Conservation (phyloP, 2,113 vertebrate species). For the Perognathus longimembris region DNA sequence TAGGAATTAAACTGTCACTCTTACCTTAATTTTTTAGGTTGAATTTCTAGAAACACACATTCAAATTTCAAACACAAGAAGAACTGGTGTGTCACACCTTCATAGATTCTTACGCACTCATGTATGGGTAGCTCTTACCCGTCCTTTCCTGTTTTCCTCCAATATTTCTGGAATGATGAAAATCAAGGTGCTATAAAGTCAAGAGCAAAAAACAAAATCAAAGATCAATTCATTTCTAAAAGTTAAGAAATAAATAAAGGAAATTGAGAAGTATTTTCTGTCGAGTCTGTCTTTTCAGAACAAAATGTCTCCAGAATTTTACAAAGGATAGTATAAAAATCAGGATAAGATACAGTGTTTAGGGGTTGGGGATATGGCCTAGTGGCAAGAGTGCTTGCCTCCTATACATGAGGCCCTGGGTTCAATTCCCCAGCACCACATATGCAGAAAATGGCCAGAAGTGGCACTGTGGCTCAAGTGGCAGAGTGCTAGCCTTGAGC, state of each 20-base stretch:
- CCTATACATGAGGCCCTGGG: too few relatives aligned
- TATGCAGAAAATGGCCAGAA: too few relatives aligned
- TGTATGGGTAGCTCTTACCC: background rate
- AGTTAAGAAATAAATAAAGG: background rate
- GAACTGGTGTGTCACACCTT: background rate
- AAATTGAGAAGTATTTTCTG: background rate
- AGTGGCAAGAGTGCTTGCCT: too few relatives aligned
- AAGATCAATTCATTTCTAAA: background rate
- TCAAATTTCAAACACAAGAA: background rate
- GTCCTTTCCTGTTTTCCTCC: background rate
- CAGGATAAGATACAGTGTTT: background rate
- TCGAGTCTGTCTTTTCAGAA: background rate
- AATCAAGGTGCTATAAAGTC: slow-evolving; percentile 11
- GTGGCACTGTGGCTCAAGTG: too few relatives aligned
- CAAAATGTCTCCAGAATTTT: slow-evolving; percentile 1
- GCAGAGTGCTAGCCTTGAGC: too few relatives aligned
- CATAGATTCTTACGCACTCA: background rate
- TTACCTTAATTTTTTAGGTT: slow-evolving; percentile 13
- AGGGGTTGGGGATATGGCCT: too few relatives aligned
- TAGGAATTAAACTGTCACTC: background rate
- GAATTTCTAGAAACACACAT: background rate
- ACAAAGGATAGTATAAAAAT: background rate
- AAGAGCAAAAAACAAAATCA: slow-evolving; percentile 16
- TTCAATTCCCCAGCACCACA: too few relatives aligned
- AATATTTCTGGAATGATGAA: background rate